Evolutionary conservation across 2,113 vertebrate species (phyloP).

Genomic region (Ophiodon elongatus): DNA sequence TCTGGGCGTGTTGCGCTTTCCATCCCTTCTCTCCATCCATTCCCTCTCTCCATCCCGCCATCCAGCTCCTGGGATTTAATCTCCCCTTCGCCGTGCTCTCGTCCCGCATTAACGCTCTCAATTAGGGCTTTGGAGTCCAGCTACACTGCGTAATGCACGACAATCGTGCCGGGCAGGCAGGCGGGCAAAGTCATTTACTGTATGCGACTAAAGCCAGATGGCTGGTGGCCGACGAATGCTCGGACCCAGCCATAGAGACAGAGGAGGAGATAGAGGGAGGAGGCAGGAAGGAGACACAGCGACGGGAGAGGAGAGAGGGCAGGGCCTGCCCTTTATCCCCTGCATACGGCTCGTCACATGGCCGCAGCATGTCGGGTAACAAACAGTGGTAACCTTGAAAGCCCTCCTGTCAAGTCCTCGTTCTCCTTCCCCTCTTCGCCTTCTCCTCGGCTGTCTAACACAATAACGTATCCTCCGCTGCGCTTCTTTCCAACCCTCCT

Average conservation of each 20-base stretch:
- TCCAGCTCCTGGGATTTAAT: constrained; percentile 75
- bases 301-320: constrained; percentile 22
- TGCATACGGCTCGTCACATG: constrained; percentile 59
- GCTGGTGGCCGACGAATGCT: constrained; percentile 65
- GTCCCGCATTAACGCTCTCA: constrained; percentile 78
- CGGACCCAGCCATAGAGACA: constrained; percentile 35
- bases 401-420: constrained; percentile 50
- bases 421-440: constrained; percentile 36
- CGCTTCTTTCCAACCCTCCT: constrained; percentile 41
- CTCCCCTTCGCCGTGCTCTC: constrained; percentile 53
- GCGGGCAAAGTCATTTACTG: constrained; percentile 76
- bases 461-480: constrained; percentile 34
- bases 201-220: constrained; percentile 76
- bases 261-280: constrained; percentile 21
- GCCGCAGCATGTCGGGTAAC: constrained; percentile 52
- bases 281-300: constrained; percentile 26
- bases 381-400: constrained; percentile 73
- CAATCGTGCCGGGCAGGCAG: constrained; percentile 55
- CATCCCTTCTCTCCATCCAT: constrained; percentile 58
- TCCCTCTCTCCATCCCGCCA: constrained; percentile 63
- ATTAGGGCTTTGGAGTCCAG: constrained; percentile 80
- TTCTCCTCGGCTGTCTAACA: constrained; percentile 43
- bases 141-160: constrained; percentile 74
- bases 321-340: constrained; percentile 59
- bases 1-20: constrained; percentile 71